These are phyloP conservation scores for Podarcis raffonei DNA, from an alignment of 2,113 vertebrate species.

Conservation along the genomic window DNA sequence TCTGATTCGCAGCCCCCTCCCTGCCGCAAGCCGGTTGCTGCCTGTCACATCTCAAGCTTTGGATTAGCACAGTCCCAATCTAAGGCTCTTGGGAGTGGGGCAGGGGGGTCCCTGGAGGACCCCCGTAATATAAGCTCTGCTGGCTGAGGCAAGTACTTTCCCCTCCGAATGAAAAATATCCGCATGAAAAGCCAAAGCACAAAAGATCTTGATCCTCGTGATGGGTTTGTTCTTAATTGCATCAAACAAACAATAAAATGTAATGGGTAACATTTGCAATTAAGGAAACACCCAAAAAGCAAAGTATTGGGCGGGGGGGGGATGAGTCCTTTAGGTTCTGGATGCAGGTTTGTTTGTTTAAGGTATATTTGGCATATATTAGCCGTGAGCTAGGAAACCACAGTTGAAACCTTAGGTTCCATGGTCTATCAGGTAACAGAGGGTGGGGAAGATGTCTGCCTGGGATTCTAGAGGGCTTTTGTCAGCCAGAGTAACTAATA, in stretches of 20 bases:
- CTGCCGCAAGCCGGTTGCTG: constrained; percentile 40
- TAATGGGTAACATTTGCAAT: neutral
- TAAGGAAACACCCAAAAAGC: neutral
- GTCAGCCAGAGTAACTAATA: no score
- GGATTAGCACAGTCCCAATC: constrained; percentile 73
- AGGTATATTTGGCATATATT: neutral
- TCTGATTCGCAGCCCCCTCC: neutral
- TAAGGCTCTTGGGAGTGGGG: constrained; percentile 54
- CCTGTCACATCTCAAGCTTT: constrained; percentile 68
- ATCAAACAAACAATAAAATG: neutral
- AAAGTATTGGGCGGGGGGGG: neutral
- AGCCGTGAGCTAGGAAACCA: no score
- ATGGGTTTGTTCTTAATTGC: constrained; percentile 24
- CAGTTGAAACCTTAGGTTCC: neutral
- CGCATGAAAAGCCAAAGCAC: constrained; percentile 59
- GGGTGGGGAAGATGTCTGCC: no score
- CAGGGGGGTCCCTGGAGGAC: constrained; percentile 54
- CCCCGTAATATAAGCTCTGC: constrained; percentile 44
- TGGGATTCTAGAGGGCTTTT: no score
- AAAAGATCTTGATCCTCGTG: constrained; percentile 44
- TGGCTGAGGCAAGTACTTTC: constrained; percentile 43
- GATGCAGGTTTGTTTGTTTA: neutral
- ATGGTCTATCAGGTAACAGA: neutral
- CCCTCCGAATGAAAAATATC: constrained; percentile 61
- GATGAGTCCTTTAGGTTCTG: neutral